These are phyloP conservation scores for Alcis repandata DNA, from an alignment of 2,888 invertebrate species.

Conservation along the genomic window DNA sequence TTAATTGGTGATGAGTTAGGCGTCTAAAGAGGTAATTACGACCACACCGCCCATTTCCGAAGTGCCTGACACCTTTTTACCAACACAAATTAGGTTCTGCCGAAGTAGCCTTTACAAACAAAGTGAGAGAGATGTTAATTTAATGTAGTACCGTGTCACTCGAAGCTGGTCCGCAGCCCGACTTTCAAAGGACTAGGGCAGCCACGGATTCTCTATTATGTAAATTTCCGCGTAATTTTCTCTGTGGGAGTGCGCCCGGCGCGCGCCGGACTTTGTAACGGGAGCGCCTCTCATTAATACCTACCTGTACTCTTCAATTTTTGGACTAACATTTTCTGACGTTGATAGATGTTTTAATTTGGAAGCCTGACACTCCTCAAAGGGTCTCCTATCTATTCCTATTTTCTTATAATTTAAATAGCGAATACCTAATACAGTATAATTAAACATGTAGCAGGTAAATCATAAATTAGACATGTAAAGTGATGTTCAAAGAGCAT, in stretches of 20 bases:
- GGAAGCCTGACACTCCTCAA: slow-evolving; percentile 4
- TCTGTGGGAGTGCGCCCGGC: slow-evolving; percentile 65
- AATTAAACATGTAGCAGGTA: too few species aligned
- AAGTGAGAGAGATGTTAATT: slow-evolving; percentile 84
- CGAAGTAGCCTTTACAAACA: slow-evolving; percentile 75
- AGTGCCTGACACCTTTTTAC: slow-evolving; percentile 57
- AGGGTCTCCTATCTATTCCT: neutral
- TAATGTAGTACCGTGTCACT: slow-evolving; percentile 82
- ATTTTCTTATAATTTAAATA: neutral
- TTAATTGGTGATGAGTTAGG: slow-evolving; percentile 6
- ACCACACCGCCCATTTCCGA: slow-evolving; percentile 36
- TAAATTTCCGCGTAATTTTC: slow-evolving; percentile 84
- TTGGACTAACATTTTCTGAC: slow-evolving; percentile 49
- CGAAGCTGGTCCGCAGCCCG: slow-evolving; percentile 72
- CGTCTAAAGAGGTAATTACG: slow-evolving; percentile 16
- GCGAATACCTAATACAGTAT: neutral
- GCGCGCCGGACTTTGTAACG: slow-evolving; percentile 80
- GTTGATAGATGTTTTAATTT: slow-evolving; percentile 31
- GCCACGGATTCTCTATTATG: slow-evolving; percentile 86
- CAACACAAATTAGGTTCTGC: slow-evolving; percentile 71
- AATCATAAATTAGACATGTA: neutral
- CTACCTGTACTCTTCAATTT: slow-evolving; percentile 71
- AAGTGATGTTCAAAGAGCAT: slow-evolving; percentile 9
- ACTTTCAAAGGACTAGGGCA: slow-evolving; percentile 82
- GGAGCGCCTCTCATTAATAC: slow-evolving; percentile 79